Conservation (phyloP, 92 coral and sea anemone genomes). For the Anthopleura xanthogrammica region DNA sequence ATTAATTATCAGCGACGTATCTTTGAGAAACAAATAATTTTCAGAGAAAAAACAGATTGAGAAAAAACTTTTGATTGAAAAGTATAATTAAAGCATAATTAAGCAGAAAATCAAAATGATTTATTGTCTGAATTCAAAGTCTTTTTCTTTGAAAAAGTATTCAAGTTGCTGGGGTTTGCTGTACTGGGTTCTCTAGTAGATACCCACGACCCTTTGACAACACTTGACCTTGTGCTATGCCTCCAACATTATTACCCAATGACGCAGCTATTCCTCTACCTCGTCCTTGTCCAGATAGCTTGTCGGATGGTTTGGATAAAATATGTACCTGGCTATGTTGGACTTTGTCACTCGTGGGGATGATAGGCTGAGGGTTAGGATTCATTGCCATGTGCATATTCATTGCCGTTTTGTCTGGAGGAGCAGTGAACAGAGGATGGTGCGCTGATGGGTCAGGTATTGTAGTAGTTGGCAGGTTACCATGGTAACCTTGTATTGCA, state of each 20-base stretch:
- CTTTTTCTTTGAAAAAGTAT: neutral
- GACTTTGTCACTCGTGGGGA: constrained; percentile 23
- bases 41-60: neutral
- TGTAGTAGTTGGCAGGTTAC: constrained; percentile 32
- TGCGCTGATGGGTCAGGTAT: constrained; percentile 9
- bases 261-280: constrained; percentile 70
- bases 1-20: neutral
- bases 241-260: constrained; percentile 32
- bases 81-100: neutral
- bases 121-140: constrained; percentile 4
- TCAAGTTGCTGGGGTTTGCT: constrained; percentile 38
- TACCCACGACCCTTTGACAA: constrained; percentile 72
- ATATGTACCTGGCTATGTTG: constrained; percentile 43
- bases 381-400: constrained; percentile 24
- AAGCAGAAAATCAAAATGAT: constrained; percentile 1
- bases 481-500: constrained; percentile 74
- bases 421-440: constrained; percentile 24
- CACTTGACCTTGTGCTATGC: constrained; percentile 7
- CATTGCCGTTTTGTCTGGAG: constrained; percentile 46
- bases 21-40: neutral
- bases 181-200: constrained; percentile 86
- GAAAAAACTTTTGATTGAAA: neutral
- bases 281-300: constrained; percentile 68
- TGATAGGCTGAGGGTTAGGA: constrained; percentile 9
- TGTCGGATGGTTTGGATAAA: constrained; percentile 70